phyloP scores from a whole-genome alignment of 2,797 vertebrate genomes.

The Malurus leucopterus region DNA sequence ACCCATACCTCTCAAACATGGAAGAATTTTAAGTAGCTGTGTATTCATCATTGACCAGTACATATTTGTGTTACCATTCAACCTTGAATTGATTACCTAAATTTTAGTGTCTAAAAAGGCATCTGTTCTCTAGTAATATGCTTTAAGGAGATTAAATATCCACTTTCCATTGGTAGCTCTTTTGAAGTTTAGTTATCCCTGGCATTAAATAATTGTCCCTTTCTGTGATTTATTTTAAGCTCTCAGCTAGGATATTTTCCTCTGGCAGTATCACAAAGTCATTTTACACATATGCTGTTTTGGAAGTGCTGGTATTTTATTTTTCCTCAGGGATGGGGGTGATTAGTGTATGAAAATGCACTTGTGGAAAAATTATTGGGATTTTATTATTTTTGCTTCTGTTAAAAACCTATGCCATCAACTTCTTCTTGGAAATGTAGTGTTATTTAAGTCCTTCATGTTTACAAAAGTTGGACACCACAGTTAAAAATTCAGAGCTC shows the following conservation, averaged over 20 bases:
- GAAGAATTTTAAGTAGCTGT: background rate
- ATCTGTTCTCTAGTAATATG: background rate
- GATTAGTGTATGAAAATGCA: background rate
- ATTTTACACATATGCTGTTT: background rate
- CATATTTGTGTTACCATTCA: background rate
- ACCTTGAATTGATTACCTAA: background rate
- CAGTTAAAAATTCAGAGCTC: background rate
- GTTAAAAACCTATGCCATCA: background rate
- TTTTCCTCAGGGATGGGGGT: rapidly evolving
- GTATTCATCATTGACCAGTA: background rate
- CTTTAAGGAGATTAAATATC: background rate
- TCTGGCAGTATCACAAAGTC: background rate
- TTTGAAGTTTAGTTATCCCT: background rate
- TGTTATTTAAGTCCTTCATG: background rate
- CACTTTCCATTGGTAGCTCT: background rate
- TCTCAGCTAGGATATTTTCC: background rate
- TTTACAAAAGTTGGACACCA: background rate
- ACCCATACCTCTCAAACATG: background rate
- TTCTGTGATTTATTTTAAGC: background rate
- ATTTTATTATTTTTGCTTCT: background rate
- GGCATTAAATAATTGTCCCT: background rate
- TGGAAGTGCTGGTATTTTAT: background rate
- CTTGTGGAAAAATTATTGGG: background rate
- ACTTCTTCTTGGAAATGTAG: background rate
- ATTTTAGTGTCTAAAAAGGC: background rate